Evolutionary conservation across 2,888 invertebrate genomes (phyloP).

Genomic region (Strigamia crassipes): DNA sequence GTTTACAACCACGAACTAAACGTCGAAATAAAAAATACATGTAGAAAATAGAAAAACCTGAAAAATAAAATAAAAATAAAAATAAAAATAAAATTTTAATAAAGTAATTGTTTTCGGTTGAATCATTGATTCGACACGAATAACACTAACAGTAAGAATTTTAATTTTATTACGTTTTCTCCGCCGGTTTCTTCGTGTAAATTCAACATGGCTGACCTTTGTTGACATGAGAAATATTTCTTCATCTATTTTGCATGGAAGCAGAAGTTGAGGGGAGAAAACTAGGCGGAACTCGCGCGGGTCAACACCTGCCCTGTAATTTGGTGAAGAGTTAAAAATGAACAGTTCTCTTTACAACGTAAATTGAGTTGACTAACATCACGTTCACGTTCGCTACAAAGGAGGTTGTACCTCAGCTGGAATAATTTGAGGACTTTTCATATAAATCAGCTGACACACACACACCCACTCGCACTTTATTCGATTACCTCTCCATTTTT

Average conservation of each 20-base stretch:
- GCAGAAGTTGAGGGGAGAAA: conserved; percentile 26
- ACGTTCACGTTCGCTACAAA: neutral
- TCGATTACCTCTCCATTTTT: conserved; percentile 27
- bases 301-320: conserved; percentile 42
- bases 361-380: neutral
- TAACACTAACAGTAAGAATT: too few species aligned
- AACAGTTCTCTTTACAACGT: neutral
- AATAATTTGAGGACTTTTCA: conserved; percentile 32
- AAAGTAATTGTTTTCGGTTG: too few species aligned
- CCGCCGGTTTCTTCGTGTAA: neutral
- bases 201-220: conserved; percentile 37
- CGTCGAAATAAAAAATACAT: too few species aligned
- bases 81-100: too few species aligned
- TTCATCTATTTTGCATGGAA: conserved; percentile 33
- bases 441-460: conserved; percentile 39
- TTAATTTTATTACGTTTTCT: too few species aligned
- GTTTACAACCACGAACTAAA: too few species aligned
- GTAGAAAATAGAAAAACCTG: too few species aligned
- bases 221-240: conserved; percentile 40
- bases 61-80: too few species aligned
- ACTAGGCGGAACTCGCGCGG: conserved; percentile 31
- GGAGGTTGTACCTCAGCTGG: conserved; percentile 29
- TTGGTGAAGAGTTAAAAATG: conserved; percentile 42
- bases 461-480: conserved; percentile 41
- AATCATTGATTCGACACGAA: too few species aligned